Percentiles rank a stretch among this genome's conserved stretches.
Evolutionary conservation across 2,113 vertebrate genomes (phyloP).

Genomic region (Barnardius zonarius): DNA sequence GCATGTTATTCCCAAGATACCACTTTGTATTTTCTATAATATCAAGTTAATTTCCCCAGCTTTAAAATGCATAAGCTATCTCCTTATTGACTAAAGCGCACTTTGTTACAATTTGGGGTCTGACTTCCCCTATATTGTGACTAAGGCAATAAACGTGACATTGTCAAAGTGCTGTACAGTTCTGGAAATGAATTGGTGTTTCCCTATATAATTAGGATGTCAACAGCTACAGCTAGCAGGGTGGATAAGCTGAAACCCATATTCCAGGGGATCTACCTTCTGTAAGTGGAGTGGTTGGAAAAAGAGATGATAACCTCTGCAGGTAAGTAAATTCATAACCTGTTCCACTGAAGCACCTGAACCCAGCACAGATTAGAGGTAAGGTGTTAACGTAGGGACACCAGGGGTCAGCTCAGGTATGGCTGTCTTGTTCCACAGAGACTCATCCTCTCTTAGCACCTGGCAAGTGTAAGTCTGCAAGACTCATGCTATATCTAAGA

Average conservation of each 20-base stretch:
- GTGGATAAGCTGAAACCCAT: not conserved
- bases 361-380: not conserved
- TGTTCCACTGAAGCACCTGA: not conserved
- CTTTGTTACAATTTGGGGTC: slow-evolving; percentile 6
- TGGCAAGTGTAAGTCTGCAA: not conserved
- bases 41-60: not conserved
- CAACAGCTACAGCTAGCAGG: not conserved
- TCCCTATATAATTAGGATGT: not conserved
- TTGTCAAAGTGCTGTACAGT: not conserved
- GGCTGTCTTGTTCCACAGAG: not conserved
- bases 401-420: not conserved
- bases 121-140: not conserved
- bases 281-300: not conserved
- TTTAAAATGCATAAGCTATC: slow-evolving; percentile 2
- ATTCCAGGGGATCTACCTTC: not conserved
- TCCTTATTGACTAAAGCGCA: not conserved
- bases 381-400: not conserved
- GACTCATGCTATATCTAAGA: not conserved
- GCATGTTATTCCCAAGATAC: not conserved
- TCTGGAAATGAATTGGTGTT: not conserved
- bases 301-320: not conserved
- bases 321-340: not conserved
- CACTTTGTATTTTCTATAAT: not conserved
- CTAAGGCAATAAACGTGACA: not conserved
- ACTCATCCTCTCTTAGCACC: not conserved